Conservation (phyloP, 2,113 vertebrate genomes). For the Balaenoptera acutorostrata region DNA sequence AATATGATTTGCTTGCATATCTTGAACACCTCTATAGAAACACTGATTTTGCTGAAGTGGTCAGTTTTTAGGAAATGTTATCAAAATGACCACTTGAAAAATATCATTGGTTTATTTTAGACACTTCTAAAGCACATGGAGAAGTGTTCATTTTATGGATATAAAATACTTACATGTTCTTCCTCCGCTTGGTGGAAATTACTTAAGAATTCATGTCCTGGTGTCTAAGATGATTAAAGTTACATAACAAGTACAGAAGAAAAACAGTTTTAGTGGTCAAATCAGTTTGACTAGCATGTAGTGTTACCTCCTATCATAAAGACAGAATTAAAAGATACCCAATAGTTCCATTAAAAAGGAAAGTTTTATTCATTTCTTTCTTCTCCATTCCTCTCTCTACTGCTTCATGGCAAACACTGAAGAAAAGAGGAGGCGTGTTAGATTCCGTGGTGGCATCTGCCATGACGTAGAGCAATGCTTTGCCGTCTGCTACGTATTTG, state of each 20-base stretch:
- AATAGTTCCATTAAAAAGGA: neutral
- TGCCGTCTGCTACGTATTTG: neutral
- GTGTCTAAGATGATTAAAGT: conserved; percentile 36
- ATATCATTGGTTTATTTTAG: conserved; percentile 27
- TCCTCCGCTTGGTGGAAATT: conserved; percentile 19
- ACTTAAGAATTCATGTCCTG: neutral
- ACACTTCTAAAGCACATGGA: neutral
- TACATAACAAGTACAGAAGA: neutral
- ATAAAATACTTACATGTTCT: conserved; percentile 41
- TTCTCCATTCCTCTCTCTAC: neutral
- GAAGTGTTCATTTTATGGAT: conserved; percentile 21
- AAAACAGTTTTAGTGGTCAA: conserved; percentile 4
- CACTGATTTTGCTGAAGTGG: neutral
- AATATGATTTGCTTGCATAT: conserved; percentile 37
- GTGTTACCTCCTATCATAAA: neutral
- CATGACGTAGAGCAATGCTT: neutral
- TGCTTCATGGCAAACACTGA: neutral
- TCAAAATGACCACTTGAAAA: neutral
- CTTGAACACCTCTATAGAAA: conserved; percentile 2
- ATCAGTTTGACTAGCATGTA: neutral
- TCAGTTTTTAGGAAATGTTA: conserved; percentile 36
- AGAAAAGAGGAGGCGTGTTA: neutral
- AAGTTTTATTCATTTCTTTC: neutral
- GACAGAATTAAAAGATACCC: neutral
- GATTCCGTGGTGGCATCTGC: neutral